Conservation (phyloP, 2,888 invertebrate species). For the Volucella inanis region DNA sequence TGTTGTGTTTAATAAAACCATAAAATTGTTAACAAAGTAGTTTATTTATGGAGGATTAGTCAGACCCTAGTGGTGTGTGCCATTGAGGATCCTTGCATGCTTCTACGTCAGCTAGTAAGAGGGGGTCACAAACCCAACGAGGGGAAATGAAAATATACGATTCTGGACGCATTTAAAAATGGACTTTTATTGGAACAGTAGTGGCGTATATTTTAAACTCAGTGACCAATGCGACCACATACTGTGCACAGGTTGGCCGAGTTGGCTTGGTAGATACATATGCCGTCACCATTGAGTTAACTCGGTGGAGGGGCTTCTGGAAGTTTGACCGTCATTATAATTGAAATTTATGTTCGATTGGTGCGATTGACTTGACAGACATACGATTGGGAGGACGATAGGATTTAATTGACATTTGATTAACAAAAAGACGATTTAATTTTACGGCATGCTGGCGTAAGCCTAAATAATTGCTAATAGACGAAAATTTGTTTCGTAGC, state of each 20-base stretch:
- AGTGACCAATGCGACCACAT: constrained; percentile 69
- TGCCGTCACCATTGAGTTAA: constrained; percentile 16
- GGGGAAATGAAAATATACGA: constrained; percentile 59
- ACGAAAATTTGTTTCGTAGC: constrained; percentile 20
- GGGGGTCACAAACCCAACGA: constrained; percentile 1
- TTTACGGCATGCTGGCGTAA: constrained; percentile 47
- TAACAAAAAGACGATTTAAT: constrained; percentile 69
- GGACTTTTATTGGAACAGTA: constrained; percentile 74
- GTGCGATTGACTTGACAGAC: constrained; percentile 61
- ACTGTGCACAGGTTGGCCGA: constrained; percentile 58
- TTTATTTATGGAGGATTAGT: constrained; percentile 73
- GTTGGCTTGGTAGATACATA: constrained; percentile 13
- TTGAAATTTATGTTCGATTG: constrained; percentile 71
- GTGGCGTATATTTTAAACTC: constrained; percentile 72
- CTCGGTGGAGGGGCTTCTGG: constrained; percentile 53
- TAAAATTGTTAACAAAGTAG: constrained; percentile 75
- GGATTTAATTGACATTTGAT: constrained; percentile 65
- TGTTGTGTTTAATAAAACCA: constrained; percentile 75
- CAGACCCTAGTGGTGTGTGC: constrained; percentile 26
- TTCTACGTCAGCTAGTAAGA: not conserved
- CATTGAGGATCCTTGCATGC: constrained; percentile 36
- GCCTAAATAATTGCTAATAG: constrained; percentile 49
- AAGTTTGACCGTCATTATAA: constrained; percentile 71
- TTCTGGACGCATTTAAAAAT: constrained; percentile 69
- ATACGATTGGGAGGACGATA: constrained; percentile 46